Evolutionary conservation across 2,888 invertebrate genomes (phyloP), one percentile per base, ranked within the genome.

Genomic region (Drosophila lutescens): DNA sequence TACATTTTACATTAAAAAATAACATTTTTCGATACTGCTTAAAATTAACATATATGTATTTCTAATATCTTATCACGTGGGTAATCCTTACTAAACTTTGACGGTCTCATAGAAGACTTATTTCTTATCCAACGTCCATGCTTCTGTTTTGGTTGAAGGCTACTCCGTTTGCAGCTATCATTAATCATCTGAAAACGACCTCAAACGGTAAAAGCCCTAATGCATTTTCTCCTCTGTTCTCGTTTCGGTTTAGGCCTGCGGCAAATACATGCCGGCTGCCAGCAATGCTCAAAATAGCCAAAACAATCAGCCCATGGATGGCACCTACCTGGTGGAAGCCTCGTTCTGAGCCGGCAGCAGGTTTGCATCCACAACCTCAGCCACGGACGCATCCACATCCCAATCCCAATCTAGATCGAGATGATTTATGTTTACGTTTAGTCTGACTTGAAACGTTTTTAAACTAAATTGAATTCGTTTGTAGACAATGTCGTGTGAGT

Each of bases 241-340:
- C 55, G 53, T 34, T 54, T 17, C 32, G 51, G 17, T 41, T 69
- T 67, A 96, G 94, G 96, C 96, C 83, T 96, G 96, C 93, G 96
- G 96, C 90, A 96, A 96, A 93, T 96, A 96, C 93, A 96, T 96
- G 94, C 96, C 96, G 87, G 96, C 96, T 79, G 95, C 96, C 82
- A 95, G 96, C 91, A 95, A 96, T 83, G 95, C 95, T 90, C 95
- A 96, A 92, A 95, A 94, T 86, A 96, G 95, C 92, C 96, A 96
- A 93, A 95, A 95, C 67, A 95, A 96, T 88, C 95, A 95, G 82
- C 96, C 95, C 76, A 95, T 96, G 95, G 96, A 96, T 91, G 96
- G 96, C 90, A 96, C 96, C 84, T 96, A 96, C 92, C 94, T 96
- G 90, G 96, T 96, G 88, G 96, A 96, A 92, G 96, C 96, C 88